Conservation (phyloP, 2,797 vertebrate genomes). For the Hozukius guyotensis region DNA sequence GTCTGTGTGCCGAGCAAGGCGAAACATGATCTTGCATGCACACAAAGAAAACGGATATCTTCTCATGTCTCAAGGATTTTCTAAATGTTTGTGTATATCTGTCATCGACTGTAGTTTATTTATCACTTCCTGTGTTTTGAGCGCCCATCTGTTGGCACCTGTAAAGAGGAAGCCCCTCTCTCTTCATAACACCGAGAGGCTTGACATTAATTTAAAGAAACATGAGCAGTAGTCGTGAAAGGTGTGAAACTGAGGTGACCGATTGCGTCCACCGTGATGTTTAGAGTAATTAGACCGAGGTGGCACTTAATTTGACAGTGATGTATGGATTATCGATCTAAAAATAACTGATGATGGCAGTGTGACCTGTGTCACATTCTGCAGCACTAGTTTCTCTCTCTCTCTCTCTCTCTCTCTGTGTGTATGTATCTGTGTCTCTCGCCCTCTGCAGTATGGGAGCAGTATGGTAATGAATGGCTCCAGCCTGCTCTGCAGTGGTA, state of each 20-base stretch:
- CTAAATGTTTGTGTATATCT: not conserved
- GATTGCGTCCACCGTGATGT: not conserved
- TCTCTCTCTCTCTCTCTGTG: constrained; percentile 6
- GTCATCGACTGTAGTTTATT: not conserved
- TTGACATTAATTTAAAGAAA: not conserved
- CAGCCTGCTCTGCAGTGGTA: constrained; percentile 47
- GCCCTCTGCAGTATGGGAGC: constrained; percentile 55
- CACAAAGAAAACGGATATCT: not conserved
- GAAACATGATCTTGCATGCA: not conserved
- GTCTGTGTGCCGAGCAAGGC: not conserved
- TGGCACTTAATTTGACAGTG: constrained; percentile 1
- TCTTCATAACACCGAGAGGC: not conserved
- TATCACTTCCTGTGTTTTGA: not conserved
- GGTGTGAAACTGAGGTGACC: not conserved
- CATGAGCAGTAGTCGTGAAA: not conserved
- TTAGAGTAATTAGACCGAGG: not conserved
- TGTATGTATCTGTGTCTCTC: constrained; percentile 33
- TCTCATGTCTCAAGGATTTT: not conserved
- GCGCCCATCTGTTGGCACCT: not conserved
- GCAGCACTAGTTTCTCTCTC: constrained; percentile 7
- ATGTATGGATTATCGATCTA: constrained; percentile 38
- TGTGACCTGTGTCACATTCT: constrained; percentile 28
- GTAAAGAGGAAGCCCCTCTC: not conserved
- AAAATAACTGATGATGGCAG: constrained; percentile 27
- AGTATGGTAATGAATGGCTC: constrained; percentile 57